Base-by-base conservation (phyloP, 2,797 vertebrate species). In the Ataeniobius toweri region DNA sequence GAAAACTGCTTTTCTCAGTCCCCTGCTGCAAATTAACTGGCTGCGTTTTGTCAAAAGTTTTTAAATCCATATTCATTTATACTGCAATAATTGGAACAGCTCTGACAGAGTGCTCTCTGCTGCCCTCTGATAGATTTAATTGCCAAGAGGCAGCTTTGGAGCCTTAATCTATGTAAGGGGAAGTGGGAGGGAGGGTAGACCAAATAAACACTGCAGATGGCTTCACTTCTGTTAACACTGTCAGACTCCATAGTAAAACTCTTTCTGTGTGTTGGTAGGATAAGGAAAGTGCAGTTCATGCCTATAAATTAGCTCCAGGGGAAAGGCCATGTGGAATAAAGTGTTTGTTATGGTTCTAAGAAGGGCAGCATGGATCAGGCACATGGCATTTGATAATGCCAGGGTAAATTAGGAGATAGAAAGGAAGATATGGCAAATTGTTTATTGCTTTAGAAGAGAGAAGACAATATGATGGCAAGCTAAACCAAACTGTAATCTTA, bases 61-160 rank as follows among this genome's bases (percentile, higher is more conserved):
- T 78, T 83, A 59, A 92, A 90, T 91, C 85, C 83, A 92, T 89
- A 89, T 90, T 90, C 80, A 94, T 93, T 93, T 87, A 91, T 90
- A 90, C 82, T 88, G 85, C 86, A 92, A 92, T 93, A 90, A 93
- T 87, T 91, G 86, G 85, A 92, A 84, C 87, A 85, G 86, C 84
- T 91, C 85, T 91, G 89, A 87, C 88, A 75, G 83, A 90, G 83
- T 75, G 28, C 89, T 85, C 87, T 83, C 85, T 90, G 89, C 87
- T 91, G 90, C 89, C 85, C 89, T 91, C 87, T 90, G 88, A 93
- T 91, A 91, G 89, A 92, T 91, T 89, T 91, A 93, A 92, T 94
- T 93, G 90, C 93, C 86, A 85, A 71, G 79, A 89, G 88, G 89
- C 86, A 56, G 90, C 86, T 85, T 90, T 72, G 88, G 81, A 86